Evolutionary conservation across 2,113 vertebrate genomes (phyloP).

Genomic region (Notechis scutatus): DNA sequence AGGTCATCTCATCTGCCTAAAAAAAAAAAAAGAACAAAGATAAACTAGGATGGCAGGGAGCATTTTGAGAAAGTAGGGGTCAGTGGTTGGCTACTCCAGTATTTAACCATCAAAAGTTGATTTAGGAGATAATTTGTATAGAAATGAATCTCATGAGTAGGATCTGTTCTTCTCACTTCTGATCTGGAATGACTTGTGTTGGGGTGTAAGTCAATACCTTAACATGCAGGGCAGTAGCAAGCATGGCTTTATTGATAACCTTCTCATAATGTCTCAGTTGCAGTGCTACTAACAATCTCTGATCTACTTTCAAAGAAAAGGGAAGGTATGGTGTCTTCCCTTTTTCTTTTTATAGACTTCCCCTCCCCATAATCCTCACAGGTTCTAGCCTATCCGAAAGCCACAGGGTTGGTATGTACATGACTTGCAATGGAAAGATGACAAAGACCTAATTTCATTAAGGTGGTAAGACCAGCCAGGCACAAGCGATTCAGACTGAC

Average conservation of each 20-base stretch:
- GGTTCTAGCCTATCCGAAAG: neutral
- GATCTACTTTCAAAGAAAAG: slow-evolving; percentile 65
- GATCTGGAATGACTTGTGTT: neutral
- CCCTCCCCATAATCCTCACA: neutral
- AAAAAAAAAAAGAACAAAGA: neutral
- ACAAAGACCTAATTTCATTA: neutral
- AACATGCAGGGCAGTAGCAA: neutral
- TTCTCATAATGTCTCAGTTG: slow-evolving; percentile 20
- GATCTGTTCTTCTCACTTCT: neutral
- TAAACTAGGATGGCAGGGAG: neutral
- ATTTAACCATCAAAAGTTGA: neutral
- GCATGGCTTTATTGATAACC: neutral
- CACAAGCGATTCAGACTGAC: neutral
- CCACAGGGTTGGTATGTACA: neutral
- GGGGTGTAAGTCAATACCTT: neutral
- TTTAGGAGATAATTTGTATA: neutral
- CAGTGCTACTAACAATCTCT: slow-evolving; percentile 57
- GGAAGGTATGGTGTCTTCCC: neutral
- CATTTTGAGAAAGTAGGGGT: neutral
- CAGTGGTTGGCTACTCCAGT: neutral
- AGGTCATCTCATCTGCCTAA: neutral
- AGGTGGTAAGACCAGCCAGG: neutral
- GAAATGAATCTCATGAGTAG: neutral
- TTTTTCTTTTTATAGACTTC: neutral
- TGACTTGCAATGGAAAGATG: neutral